phyloP scores from a whole-genome alignment of 1,140 invertebrate species.

The Parapsyche elsis region DNA sequence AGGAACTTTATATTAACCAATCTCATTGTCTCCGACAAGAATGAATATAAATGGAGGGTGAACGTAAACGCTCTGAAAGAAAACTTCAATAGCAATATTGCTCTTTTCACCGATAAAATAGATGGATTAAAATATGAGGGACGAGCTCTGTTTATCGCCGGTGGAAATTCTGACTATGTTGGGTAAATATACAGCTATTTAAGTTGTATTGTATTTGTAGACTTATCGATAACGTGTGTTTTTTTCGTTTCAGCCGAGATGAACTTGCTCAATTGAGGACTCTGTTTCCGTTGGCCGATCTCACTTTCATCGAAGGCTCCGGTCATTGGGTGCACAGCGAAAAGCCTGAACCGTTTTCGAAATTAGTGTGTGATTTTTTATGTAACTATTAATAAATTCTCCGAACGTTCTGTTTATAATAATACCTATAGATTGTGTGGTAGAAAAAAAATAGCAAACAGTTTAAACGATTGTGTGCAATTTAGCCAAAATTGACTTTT shows the following conservation, averaged over 20 bases:
- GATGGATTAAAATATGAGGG: slow-evolving; percentile 70
- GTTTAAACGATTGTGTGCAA: no score
- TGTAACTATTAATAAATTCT: slow-evolving; percentile 15
- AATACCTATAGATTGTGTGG: no score
- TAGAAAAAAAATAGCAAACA: no score
- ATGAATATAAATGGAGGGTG: slow-evolving; percentile 76
- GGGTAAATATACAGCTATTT: slow-evolving; percentile 64
- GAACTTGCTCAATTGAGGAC: slow-evolving; percentile 77
- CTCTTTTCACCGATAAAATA: slow-evolving; percentile 70
- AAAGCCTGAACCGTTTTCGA: slow-evolving; percentile 84
- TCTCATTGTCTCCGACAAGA: slow-evolving; percentile 72
- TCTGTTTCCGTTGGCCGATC: slow-evolving; percentile 81
- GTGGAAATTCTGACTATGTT: slow-evolving; percentile 82
- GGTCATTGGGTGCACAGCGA: slow-evolving; percentile 95
- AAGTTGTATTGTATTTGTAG: background rate
- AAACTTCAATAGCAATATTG: slow-evolving; percentile 74
- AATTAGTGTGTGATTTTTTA: slow-evolving; percentile 68
- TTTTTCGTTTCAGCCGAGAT: slow-evolving; percentile 67
- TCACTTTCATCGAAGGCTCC: slow-evolving; percentile 80
- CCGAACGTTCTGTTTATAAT: no score
- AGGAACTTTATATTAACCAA: slow-evolving; percentile 84
- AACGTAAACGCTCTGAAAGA: slow-evolving; percentile 78
- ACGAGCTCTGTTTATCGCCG: slow-evolving; percentile 85
- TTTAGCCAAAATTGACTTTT: no score
- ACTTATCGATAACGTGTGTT: slow-evolving; percentile 1